Percentiles rank a stretch among this genome's conserved stretches.
phyloP scores from a whole-genome alignment of 2,113 vertebrate genomes.

The Hemibagrus wyckioides region DNA sequence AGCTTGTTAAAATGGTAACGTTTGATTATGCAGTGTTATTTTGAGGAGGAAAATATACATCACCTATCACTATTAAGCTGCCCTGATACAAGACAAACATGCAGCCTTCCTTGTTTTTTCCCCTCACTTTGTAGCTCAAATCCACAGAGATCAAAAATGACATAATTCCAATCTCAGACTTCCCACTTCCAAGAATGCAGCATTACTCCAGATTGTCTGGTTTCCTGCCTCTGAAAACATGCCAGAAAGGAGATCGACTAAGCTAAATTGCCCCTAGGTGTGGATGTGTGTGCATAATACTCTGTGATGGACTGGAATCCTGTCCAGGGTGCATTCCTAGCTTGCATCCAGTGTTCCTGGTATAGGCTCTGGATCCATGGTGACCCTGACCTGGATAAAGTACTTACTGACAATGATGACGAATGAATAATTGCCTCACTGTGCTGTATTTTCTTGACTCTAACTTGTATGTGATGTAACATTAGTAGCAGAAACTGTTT shows the following conservation, averaged over 20 bases:
- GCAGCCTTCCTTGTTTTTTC: background rate
- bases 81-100: background rate
- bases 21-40: background rate
- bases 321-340: background rate
- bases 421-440: background rate
- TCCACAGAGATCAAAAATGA: background rate
- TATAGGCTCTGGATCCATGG: background rate
- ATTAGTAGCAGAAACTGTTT: slow-evolving; percentile 2
- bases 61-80: background rate
- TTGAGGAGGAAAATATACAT: background rate
- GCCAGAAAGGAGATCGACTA: too few species aligned
- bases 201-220: background rate
- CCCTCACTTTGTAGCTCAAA: background rate
- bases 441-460: background rate
- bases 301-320: background rate
- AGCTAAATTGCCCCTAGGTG: background rate
- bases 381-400: background rate
- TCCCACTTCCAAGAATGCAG: background rate
- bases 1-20: background rate
- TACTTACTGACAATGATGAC: background rate
- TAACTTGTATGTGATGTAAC: background rate
- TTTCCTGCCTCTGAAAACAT: background rate
- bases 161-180: background rate
- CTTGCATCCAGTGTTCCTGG: background rate
- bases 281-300: background rate